Conservation (phyloP, 2,888 invertebrate species). For the Heterodera filipjevi region DNA sequence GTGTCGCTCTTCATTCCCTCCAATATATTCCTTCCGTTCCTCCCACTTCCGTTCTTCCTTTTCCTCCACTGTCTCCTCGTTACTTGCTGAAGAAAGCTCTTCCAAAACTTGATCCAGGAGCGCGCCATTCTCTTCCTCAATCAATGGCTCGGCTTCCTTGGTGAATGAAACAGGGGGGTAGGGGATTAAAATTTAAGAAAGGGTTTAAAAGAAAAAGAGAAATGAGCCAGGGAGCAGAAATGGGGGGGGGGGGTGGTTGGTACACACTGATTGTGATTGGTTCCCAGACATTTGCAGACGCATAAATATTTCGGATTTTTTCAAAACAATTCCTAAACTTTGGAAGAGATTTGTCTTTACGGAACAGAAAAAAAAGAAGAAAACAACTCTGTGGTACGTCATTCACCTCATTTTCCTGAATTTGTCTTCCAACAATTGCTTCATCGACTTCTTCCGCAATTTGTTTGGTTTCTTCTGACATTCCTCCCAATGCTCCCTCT, state of each 20-base stretch:
- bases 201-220: too few species aligned
- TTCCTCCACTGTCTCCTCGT: slow-evolving; percentile 12
- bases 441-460: slow-evolving; percentile 7
- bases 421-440: not conserved
- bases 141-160: not conserved
- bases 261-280: too few species aligned
- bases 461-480: not conserved
- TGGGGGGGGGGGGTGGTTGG: too few species aligned
- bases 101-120: slow-evolving; percentile 23
- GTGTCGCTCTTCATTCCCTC: not conserved
- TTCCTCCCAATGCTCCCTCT: not conserved
- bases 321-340: too few species aligned
- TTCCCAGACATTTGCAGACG: too few species aligned
- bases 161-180: too few species aligned
- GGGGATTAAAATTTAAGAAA: not conserved
- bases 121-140: slow-evolving; percentile 11
- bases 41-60: slow-evolving; percentile 15
- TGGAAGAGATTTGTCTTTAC: too few species aligned
- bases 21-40: not conserved
- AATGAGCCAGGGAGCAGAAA: too few species aligned
- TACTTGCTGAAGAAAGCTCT: not conserved
- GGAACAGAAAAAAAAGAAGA: too few species aligned
- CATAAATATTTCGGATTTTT: too few species aligned
- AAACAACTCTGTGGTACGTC: too few species aligned
- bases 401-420: not conserved